Conservation (phyloP, 2,888 invertebrate genomes). For the Stenurella melanura region DNA sequence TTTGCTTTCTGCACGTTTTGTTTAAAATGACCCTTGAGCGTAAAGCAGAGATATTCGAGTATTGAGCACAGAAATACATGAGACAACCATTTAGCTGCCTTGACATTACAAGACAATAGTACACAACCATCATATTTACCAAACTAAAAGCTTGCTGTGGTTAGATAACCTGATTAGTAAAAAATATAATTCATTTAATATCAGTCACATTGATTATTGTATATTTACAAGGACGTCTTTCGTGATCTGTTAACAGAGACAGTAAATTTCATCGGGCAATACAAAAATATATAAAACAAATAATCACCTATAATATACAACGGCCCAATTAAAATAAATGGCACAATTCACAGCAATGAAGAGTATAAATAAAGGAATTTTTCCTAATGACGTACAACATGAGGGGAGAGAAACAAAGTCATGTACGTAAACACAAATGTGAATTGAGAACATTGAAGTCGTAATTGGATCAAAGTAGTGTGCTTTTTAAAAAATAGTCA, state of each 20-base stretch:
- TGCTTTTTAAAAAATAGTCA: too few relatives aligned
- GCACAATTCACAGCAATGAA: conserved; percentile 73
- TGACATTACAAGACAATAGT: conserved; percentile 41
- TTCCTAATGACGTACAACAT: conserved; percentile 38
- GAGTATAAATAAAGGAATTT: conserved; percentile 46
- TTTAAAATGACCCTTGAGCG: conserved; percentile 21
- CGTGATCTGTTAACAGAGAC: conserved; percentile 42
- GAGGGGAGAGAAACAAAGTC: conserved; percentile 10
- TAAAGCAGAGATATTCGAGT: conserved; percentile 31
- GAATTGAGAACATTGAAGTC: too few relatives aligned
- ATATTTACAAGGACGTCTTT: conserved; percentile 60
- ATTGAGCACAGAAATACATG: conserved; percentile 38
- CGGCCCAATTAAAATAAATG: conserved; percentile 65
- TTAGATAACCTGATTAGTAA: conserved; percentile 44
- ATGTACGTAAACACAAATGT: too few relatives aligned
- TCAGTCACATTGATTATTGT: conserved; percentile 60
- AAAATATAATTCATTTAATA: conserved; percentile 60
- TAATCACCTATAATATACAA: conserved; percentile 47
- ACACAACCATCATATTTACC: conserved; percentile 49
- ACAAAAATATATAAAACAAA: conserved; percentile 46
- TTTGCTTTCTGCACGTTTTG: not conserved
- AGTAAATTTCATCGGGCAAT: conserved; percentile 47
- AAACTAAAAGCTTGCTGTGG: conserved; percentile 46
- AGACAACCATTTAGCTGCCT: conserved; percentile 46
- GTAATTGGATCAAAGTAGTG: too few relatives aligned